Base-by-base conservation (phyloP, 2,113 vertebrate species). In the Tiliqua scincoides region DNA sequence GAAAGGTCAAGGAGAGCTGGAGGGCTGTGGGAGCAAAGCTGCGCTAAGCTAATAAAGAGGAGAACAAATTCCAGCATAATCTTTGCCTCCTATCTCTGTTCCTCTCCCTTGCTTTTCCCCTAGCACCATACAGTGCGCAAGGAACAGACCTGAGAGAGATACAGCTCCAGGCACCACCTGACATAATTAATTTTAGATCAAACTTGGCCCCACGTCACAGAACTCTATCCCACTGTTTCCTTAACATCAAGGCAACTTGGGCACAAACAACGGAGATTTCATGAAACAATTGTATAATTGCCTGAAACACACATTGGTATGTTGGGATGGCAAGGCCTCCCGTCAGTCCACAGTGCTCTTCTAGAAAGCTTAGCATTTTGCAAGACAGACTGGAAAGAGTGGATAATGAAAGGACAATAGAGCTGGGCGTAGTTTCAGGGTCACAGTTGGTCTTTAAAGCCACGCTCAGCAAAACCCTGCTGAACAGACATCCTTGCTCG, bases 171-270 rank as follows among this genome's bases (percentile, higher is more conserved):
- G 52, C 62, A 89, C 11, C 1, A 23, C 32, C 71, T 77, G n/a
- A 75, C 79, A 20, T n/a, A 90, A 78, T 83, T 85, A 88, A 72
- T 32, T 90, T 81, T 86, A 87, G 59, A 91, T 84, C 77, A 85
- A 88, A 87, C 52, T 48, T 85, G 0, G 59, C 67, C 21, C 62
- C 88, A 48, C 76, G 68, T 74, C 59, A 88, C 0, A 10, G 65
- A 61, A 11, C 30, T 79, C 32, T 67, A 17, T 78, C 77, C n/a
- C 0, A 57, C 4, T n/a, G 79, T 84, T 89, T 91, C 63, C 72
- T 67, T 67, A 74, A 83, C 84, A 89, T 82, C 73, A 84, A 78
- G 87, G 88, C 77, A n/a, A 25, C 61, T 77, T 91, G 89, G 68
- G 70, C 70, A n/a, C 3, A 84, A 77, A 86, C 65, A 87, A 27